Evolutionary conservation across 1,140 invertebrate genomes (phyloP).

Genomic region (Aphis gossypii): DNA sequence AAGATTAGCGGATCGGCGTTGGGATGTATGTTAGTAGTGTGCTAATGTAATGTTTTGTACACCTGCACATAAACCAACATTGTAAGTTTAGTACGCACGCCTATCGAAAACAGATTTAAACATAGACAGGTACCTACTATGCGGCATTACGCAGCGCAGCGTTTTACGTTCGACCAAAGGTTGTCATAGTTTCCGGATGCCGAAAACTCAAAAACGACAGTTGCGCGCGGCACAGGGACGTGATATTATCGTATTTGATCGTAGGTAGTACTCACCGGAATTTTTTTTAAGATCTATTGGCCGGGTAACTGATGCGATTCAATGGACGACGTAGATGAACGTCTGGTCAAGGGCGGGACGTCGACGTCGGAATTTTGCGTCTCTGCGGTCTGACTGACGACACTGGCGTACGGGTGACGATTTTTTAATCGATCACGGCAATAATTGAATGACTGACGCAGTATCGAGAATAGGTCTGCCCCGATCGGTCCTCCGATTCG

Average conservation of each 20-base stretch:
- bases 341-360: background rate
- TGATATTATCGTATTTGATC: background rate
- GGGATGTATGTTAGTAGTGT: background rate
- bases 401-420: no score
- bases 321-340: background rate
- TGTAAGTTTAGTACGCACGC: background rate
- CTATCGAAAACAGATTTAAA: background rate
- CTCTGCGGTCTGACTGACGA: background rate
- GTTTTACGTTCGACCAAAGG: background rate
- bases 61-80: slow-evolving; percentile 7
- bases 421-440: background rate
- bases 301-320: background rate
- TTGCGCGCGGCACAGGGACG: no score
- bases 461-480: background rate
- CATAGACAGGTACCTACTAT: background rate
- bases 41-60: background rate
- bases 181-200: background rate
- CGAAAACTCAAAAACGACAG: background rate
- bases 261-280: background rate
- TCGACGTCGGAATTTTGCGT: background rate
- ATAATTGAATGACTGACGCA: background rate
- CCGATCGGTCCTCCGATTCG: background rate
- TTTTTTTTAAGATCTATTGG: background rate
- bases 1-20: background rate
- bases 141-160: background rate